Conservation (phyloP, 2,888 invertebrate genomes). For the Autographa pulchrina region DNA sequence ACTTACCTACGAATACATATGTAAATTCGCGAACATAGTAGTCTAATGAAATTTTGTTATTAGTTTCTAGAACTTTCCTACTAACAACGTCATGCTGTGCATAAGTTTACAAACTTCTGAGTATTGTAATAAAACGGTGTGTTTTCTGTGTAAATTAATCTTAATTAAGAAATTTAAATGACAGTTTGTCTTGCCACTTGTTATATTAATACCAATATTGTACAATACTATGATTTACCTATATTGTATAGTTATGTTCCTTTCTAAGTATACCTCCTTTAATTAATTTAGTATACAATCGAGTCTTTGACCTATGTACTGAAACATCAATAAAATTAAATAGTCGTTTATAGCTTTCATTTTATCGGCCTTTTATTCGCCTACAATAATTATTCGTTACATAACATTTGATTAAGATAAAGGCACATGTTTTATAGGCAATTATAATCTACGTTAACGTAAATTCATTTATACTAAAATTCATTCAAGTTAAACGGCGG, state of each 20-base stretch:
- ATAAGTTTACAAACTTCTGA: not conserved
- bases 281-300: no score
- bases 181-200: not conserved
- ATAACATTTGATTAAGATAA: no score
- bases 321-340: no score
- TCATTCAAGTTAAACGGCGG: conserved; percentile 7
- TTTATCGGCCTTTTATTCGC: not conserved
- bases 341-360: no score
- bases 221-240: no score
- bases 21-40: not conserved
- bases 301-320: no score
- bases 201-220: not conserved
- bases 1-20: not conserved
- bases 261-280: no score
- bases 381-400: not conserved
- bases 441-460: not conserved
- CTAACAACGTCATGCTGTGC: not conserved
- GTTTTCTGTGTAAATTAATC: not conserved
- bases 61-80: not conserved
- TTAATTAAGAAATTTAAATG: not conserved
- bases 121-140: not conserved
- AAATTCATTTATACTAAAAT: conserved; percentile 8
- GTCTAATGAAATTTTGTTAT: conserved; percentile 1
- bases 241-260: no score
- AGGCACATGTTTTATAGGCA: not conserved